phyloP scores from a whole-genome alignment of 2,797 vertebrate species.

The Sebastes melanostomus region DNA sequence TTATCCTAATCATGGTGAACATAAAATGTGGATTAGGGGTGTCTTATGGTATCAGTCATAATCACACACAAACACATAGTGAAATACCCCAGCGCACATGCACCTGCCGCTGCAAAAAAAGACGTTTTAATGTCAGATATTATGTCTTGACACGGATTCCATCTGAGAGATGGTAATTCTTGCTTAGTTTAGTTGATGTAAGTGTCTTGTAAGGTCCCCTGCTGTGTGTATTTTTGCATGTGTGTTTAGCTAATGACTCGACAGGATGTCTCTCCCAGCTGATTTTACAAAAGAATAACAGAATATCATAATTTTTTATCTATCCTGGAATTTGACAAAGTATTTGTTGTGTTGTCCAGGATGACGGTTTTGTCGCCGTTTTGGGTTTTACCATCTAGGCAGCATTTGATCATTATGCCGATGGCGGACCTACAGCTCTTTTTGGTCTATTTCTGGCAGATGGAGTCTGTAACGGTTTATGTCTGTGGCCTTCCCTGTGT shows the following conservation, averaged over 20 bases:
- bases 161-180: neutral
- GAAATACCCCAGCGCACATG: neutral
- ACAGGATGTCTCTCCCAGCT: neutral
- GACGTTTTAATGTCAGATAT: neutral
- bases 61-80: slow-evolving; percentile 14
- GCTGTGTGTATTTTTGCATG: neutral
- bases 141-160: neutral
- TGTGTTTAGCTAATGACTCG: neutral
- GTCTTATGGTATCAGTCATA: slow-evolving; percentile 36
- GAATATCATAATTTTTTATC: neutral
- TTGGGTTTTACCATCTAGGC: slow-evolving; percentile 17
- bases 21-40: slow-evolving; percentile 46
- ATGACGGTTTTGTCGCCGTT: neutral
- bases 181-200: neutral
- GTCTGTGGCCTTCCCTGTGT: slow-evolving; percentile 75
- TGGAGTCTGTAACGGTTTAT: slow-evolving; percentile 77
- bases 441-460: slow-evolving; percentile 79
- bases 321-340: neutral
- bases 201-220: neutral
- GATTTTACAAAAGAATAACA: neutral
- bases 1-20: slow-evolving; percentile 34
- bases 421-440: slow-evolving; percentile 49
- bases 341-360: slow-evolving; percentile 2
- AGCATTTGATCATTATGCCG: slow-evolving; percentile 45
- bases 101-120: slow-evolving; percentile 29